These are phyloP conservation scores for Glaucidium brasilianum DNA, from an alignment of 2,113 vertebrate genomes.

Conservation along the genomic window DNA sequence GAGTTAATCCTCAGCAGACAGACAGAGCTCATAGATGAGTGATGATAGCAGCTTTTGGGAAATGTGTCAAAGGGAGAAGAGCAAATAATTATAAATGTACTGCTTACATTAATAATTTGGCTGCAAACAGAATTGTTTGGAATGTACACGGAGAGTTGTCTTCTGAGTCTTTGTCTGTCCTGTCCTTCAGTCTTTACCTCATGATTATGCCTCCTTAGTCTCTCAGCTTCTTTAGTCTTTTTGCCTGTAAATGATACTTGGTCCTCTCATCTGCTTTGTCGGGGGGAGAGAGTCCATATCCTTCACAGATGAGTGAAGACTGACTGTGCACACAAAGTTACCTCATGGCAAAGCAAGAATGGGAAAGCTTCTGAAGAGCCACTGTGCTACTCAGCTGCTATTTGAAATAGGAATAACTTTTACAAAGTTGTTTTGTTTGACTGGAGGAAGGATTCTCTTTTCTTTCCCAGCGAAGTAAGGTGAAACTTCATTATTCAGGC, in stretches of 20 bases:
- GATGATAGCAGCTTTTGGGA: not conserved
- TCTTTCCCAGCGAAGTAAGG: not conserved
- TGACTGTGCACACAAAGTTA: not conserved
- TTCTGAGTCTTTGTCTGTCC: not conserved
- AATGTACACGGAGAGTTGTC: not conserved
- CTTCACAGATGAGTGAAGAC: accelerated
- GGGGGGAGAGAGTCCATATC: not conserved
- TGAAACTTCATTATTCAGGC: not conserved
- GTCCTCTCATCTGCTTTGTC: accelerated
- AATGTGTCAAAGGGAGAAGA: not conserved
- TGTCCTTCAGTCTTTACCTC: not conserved
- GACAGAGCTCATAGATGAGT: not conserved
- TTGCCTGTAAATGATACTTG: not conserved
- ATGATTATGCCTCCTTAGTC: not conserved
- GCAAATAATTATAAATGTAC: not conserved
- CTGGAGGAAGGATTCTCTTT: not conserved
- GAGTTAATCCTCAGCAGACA: not conserved
- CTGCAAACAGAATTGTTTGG: not conserved
- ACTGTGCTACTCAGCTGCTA: not conserved
- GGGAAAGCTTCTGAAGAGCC: not conserved
- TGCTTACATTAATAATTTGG: not conserved
- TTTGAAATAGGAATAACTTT: not conserved
- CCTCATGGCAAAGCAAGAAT: accelerated
- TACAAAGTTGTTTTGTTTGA: not conserved
- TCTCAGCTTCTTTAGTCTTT: not conserved